phyloP scores from a whole-genome alignment of 2,797 vertebrate genomes.

The Coilia nasus region DNA sequence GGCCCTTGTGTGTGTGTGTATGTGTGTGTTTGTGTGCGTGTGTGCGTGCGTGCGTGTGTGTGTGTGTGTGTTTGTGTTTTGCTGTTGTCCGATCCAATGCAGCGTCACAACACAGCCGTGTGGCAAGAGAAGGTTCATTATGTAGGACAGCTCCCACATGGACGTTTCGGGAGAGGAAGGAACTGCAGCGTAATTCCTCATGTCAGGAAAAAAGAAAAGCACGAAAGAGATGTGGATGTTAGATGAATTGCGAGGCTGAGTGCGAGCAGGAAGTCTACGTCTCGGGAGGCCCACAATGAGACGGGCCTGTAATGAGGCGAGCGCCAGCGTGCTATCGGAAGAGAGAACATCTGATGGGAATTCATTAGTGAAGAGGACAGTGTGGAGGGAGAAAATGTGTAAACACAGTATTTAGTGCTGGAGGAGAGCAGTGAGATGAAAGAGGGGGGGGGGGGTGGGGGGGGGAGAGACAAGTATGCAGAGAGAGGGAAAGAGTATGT shows the following conservation, averaged over 20 bases:
- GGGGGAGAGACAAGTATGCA: neutral
- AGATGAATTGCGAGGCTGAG: neutral
- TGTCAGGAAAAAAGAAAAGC: neutral
- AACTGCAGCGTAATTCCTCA: neutral
- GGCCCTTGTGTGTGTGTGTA: conserved; percentile 15
- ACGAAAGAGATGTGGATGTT: neutral
- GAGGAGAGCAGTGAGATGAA: conserved; percentile 14
- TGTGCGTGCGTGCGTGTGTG: too few species aligned
- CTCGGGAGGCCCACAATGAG: neutral
- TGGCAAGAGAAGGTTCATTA: neutral
- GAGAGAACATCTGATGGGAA: neutral
- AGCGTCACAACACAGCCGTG: neutral
- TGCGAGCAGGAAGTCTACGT: neutral
- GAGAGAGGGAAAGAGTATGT: neutral
- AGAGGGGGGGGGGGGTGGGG: neutral
- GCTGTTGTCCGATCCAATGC: neutral
- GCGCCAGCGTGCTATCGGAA: neutral
- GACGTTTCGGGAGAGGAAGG: neutral
- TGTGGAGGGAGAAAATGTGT: neutral
- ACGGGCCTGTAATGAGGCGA: neutral
- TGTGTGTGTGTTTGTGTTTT: neutral
- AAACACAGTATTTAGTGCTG: neutral
- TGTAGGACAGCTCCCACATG: conserved; percentile 19
- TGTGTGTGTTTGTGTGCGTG: neutral
- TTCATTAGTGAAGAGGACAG: neutral